Base-by-base conservation (phyloP, 2,888 invertebrate genomes). In the Oligia latruncula region DNA sequence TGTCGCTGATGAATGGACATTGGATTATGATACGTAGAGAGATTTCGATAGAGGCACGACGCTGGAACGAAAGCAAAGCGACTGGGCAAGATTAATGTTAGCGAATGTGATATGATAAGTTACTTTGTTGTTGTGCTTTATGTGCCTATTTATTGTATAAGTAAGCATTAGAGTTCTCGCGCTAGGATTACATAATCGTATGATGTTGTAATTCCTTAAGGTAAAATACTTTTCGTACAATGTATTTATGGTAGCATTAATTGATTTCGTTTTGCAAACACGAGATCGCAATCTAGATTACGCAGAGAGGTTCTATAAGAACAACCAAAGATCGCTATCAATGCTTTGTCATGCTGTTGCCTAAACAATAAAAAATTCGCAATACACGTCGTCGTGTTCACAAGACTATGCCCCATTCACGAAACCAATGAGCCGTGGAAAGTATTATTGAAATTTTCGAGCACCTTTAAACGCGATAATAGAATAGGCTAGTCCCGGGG, bases 21-120 rank as follows among this genome's bases (percentile, higher is more conserved):
- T 94, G 95, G 95, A 95, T 96, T 95, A 95, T 95, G 95, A 96
- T 94, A 93, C 93, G 95, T 92, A 92, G 92, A 93, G 93, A 93
- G 93, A 94, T 94, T 93, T 90, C 89, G 90, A 90, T 90, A 85
- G 87, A 90, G 91, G 92, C 93, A 89, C 88, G 89, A 86, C 74
- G 81, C 83, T 90, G 90, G 90, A 92, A 92, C 91, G 81, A 92
- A 93, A 90, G 88, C 79, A 64, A 72, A 77, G 67, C 78, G 80
- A 80, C 80, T 74, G 67, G 66, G 74, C 62, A 82, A 90, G 84
- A 89, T 90, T 89, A 85, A 89, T 91, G 85, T 81, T 78, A 23
- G 78, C 83, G 74, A 86, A 78, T 79, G 68, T 84, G 89, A 85
- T 89, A 83, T 29, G 89, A 85, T 89, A 83, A 82, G 78, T 79